These are phyloP conservation scores for Pollicipes pollicipes DNA, from an alignment of 1,140 invertebrate species.

Conservation along the genomic window DNA sequence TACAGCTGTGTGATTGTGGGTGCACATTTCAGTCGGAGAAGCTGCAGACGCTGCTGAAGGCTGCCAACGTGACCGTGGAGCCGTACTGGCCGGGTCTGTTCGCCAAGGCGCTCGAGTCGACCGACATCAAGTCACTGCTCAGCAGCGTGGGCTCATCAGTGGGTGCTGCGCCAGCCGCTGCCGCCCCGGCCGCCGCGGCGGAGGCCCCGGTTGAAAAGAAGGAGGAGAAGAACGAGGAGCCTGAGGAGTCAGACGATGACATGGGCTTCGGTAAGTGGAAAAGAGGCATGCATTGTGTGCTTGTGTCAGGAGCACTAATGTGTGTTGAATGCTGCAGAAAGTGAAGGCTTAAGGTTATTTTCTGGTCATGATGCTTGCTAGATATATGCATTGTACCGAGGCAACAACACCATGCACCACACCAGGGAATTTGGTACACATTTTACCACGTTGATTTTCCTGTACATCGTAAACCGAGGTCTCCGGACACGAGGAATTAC, in stretches of 20 bases:
- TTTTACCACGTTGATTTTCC: too few species aligned
- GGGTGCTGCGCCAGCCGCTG: constrained; percentile 48
- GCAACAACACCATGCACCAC: too few species aligned
- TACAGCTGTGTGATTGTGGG: too few species aligned
- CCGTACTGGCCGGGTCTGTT: constrained; percentile 98
- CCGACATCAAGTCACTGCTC: constrained; percentile 86
- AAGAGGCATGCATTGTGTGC: too few species aligned
- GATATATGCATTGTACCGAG: too few species aligned
- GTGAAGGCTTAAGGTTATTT: too few species aligned
- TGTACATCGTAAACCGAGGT: too few species aligned
- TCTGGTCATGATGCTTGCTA: too few species aligned
- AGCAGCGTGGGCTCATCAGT: constrained; percentile 86
- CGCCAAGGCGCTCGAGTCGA: constrained; percentile 85
- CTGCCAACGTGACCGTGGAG: constrained; percentile 87
- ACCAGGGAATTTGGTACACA: too few species aligned
- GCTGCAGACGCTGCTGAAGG: constrained; percentile 90
- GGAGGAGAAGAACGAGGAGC: constrained; percentile 15
- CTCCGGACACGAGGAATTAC: too few species aligned
- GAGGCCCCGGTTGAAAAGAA: constrained; percentile 15
- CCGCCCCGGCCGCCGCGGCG: constrained; percentile 31
- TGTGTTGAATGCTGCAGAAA: too few species aligned
- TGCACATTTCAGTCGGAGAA: constrained; percentile 76
- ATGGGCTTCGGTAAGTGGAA: constrained; percentile 19
- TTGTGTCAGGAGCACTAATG: too few species aligned
- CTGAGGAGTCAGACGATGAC: constrained; percentile 19